Base-by-base conservation (phyloP, 2,113 vertebrate species). In the Gymnarchus niloticus region DNA sequence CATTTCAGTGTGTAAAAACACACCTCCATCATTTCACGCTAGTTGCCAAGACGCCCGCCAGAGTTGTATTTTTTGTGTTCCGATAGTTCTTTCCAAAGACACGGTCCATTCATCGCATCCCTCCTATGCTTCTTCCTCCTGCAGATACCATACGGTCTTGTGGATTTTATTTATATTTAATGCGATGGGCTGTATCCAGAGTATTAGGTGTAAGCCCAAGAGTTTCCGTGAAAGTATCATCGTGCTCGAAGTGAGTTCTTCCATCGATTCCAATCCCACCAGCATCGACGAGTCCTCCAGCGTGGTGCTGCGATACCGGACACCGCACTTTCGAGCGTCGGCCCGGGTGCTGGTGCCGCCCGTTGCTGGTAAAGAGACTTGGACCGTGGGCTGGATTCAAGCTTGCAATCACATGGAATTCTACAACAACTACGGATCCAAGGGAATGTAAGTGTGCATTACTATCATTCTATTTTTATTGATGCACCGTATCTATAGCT, bases 371-470 rank as follows among this genome's bases (percentile, higher is more conserved):
- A 97, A 96, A 86, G 98, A 99, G 94, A 99, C 96, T 14, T 99
- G 98, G 98, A 95, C 96, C 3, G 95, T 99, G 54, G 98, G 98
- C 85, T 99, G 98, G 98, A 99, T 99, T 65, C 98, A 99, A 92
- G 97, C 98, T 0, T 99, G 98, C 89, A 98, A 97, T 92, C 97
- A 99, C 93, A 99, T 99, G 98, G 96, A 98, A 92, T 99, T 99
- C 90, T 97, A 97, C 95, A 99, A 99, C 89, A 95, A 96, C 69
- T 99, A 99, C 0, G 97, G 97, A 81, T 95, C 95, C 12, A 96
- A 96, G 91, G 98, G 98, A 90, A 98, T 97, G 98, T 99, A 90
- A 99, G 98, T 99, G 92, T 14, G 14, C 44, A 65, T 51, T 28
- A 73, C 41, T 56, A 3, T 25, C 6, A 51, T 81, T 51, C 10